Percentiles rank a stretch among this genome's conserved stretches.
phyloP scores from a whole-genome alignment of 2,113 vertebrate genomes.

The Dryoscopus gambensis region DNA sequence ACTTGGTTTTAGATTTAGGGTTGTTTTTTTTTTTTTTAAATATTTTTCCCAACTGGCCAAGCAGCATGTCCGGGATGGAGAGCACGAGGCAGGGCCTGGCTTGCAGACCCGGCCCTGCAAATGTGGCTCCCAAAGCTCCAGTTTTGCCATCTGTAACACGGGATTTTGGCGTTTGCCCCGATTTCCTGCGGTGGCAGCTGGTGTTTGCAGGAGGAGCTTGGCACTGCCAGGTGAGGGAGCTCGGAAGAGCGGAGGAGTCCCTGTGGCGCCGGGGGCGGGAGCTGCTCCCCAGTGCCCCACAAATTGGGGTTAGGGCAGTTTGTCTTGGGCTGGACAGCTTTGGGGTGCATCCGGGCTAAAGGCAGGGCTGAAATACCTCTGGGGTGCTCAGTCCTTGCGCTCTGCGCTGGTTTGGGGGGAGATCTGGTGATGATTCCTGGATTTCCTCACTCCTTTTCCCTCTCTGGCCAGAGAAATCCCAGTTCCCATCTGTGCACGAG shows the following conservation, averaged over 20 bases:
- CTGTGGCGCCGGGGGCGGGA: not conserved
- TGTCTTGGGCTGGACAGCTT: not conserved
- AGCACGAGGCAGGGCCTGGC: not conserved
- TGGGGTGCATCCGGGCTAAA: not conserved
- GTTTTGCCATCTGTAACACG: not conserved
- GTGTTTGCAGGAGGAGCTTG: not conserved
- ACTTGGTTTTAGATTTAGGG: not conserved
- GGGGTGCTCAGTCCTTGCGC: not conserved
- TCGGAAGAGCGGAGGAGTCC: not conserved
- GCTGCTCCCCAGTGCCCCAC: not conserved
- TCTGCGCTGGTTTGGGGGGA: not conserved
- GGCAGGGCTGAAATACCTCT: not conserved
- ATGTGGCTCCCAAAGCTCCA: not conserved
- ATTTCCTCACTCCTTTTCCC: not conserved
- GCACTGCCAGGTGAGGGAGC: not conserved
- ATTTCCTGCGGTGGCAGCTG: not conserved
- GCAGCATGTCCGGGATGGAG: not conserved
- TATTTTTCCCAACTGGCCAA: not conserved
- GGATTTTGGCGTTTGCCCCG: accelerated
- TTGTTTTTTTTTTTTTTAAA: not conserved
- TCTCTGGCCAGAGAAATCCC: not conserved
- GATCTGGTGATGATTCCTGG: not conserved
- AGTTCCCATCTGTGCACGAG: accelerated
- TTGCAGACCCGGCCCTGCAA: not conserved
- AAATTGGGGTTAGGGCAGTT: accelerated